Evolutionary conservation across 2,797 vertebrate genomes (phyloP).

Genomic region (Heteromormyrus szaboi): DNA sequence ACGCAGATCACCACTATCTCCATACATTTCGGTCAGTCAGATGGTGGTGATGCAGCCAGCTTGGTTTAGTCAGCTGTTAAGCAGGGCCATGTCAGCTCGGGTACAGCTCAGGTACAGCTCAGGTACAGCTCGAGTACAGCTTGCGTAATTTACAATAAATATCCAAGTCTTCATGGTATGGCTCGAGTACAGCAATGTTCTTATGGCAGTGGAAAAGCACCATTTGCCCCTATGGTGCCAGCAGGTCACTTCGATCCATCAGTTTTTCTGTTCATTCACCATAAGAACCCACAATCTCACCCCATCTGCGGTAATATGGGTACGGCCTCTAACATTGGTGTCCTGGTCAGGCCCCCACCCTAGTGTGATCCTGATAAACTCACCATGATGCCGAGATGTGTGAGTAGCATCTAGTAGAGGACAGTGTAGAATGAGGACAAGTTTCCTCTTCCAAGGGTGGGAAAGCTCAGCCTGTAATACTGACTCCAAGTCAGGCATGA

Average conservation of each 20-base stretch:
- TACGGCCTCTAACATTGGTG: neutral
- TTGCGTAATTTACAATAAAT: neutral
- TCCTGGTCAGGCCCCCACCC: neutral
- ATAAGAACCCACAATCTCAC: neutral
- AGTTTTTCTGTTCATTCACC: neutral
- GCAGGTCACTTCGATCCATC: neutral
- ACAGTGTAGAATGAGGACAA: neutral
- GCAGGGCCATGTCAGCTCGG: neutral
- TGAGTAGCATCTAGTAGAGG: neutral
- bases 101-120: neutral
- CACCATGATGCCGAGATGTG: neutral
- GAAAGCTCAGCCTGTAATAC: neutral
- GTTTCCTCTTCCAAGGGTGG: neutral
- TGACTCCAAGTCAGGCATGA: neutral
- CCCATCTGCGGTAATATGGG: neutral
- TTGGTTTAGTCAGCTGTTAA: neutral
- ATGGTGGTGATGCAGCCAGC: neutral
- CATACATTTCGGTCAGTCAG: neutral
- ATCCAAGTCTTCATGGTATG: neutral
- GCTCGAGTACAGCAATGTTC: neutral
- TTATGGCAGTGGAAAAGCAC: neutral
- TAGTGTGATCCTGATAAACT: slow-evolving; percentile 15
- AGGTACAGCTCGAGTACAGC: neutral
- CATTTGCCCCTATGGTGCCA: neutral
- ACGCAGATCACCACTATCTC: neutral